Evolutionary conservation across 2,888 invertebrate species (phyloP).

Genomic region (Volucella zonaria): DNA sequence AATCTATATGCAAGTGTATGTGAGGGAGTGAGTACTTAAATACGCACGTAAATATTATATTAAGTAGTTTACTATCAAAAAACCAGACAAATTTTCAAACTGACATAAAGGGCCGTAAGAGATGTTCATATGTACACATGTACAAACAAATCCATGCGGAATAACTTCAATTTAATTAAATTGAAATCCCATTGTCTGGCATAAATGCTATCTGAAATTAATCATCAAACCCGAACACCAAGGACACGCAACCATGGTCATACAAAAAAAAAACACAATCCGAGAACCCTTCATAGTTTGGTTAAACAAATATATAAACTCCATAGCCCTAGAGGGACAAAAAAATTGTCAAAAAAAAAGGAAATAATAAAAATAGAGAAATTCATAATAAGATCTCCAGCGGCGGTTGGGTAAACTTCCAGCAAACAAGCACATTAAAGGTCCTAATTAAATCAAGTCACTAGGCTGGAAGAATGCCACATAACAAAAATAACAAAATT

Average conservation of each 20-base stretch:
- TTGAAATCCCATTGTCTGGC: conserved; percentile 68
- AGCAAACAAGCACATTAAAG: conserved; percentile 72
- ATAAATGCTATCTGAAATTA: conserved; percentile 67
- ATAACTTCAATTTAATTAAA: conserved; percentile 67
- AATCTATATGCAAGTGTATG: no score
- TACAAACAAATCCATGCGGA: conserved; percentile 53
- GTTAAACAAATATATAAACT: conserved; percentile 46
- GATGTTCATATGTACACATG: neutral
- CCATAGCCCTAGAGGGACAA: conserved; percentile 3
- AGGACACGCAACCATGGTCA: conserved; percentile 36
- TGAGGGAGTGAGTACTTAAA: no score
- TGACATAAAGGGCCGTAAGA: no score
- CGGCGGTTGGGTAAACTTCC: conserved; percentile 67
- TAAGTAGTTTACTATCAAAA: no score
- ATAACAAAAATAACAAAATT: conserved; percentile 70
- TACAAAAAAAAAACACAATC: conserved; percentile 1
- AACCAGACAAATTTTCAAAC: no score
- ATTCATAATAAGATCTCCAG: conserved; percentile 66
- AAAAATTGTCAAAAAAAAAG: conserved; percentile 14
- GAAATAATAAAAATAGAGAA: neutral
- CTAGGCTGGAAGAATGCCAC: conserved; percentile 71
- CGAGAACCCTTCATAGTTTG: conserved; percentile 18
- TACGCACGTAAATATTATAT: no score
- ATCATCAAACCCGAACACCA: conserved; percentile 42
- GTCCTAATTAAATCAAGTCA: conserved; percentile 71